Evolutionary conservation across 2,113 vertebrate genomes (phyloP).

Genomic region (Hyperopisus bebe): DNA sequence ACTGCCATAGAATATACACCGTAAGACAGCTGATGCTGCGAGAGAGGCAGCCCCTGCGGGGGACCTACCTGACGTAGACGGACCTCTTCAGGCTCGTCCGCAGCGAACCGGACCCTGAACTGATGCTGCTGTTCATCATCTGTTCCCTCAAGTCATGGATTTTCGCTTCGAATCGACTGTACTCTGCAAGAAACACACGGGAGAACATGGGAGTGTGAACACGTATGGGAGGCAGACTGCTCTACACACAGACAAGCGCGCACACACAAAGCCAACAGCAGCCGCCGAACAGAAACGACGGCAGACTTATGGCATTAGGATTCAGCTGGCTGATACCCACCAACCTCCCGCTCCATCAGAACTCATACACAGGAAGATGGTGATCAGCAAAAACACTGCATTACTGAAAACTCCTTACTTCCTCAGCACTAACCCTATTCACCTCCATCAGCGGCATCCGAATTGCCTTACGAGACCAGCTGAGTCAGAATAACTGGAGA

Average conservation of each 20-base stretch:
- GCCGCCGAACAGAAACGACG: no score
- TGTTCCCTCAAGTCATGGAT: constrained; percentile 96
- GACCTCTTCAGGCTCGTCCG: constrained; percentile 88
- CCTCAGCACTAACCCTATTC: background rate
- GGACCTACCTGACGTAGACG: constrained; percentile 72
- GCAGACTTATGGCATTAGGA: background rate
- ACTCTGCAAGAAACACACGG: constrained; percentile 58
- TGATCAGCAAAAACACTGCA: background rate
- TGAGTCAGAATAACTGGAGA: background rate
- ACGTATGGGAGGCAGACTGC: background rate
- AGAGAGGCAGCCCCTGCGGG: background rate
- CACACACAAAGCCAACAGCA: background rate
- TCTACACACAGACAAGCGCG: background rate
- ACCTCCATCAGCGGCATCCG: background rate
- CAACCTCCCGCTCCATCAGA: background rate
- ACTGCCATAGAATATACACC: background rate
- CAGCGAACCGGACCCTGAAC: constrained; percentile 90
- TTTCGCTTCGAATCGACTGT: constrained; percentile 94
- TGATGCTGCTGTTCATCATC: constrained; percentile 98
- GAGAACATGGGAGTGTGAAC: background rate
- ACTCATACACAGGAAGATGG: background rate
- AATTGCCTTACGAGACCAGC: background rate
- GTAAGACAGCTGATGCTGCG: background rate
- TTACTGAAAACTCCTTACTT: background rate
- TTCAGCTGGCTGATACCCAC: background rate